These are phyloP conservation scores for Paramormyrops hopkinsi DNA, from an alignment of 2,797 vertebrate species.

Conservation along the genomic window DNA sequence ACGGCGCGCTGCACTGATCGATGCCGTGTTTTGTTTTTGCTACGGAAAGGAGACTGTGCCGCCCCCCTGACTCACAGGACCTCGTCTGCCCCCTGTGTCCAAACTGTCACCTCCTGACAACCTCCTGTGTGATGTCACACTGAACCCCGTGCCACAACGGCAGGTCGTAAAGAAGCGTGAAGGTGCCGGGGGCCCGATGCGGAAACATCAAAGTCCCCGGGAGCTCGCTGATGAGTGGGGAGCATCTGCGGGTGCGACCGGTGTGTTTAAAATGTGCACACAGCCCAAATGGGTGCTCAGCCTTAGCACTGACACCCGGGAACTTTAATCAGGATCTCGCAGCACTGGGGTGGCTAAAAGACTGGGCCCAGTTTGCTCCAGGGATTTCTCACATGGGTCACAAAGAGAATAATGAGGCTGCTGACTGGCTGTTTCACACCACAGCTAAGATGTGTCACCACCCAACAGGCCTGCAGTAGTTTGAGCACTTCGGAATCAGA, in stretches of 20 bases:
- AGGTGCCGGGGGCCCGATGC: neutral
- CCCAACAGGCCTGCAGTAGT: neutral
- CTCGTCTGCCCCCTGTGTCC: neutral
- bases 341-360: neutral
- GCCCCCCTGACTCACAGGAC: neutral
- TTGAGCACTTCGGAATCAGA: neutral
- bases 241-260: neutral
- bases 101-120: neutral
- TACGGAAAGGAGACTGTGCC: neutral
- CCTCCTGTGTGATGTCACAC: neutral
- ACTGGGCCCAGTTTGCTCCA: neutral
- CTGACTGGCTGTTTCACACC: neutral
- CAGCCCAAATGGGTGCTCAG: neutral
- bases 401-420: no score
- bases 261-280: neutral
- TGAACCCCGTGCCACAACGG: neutral
- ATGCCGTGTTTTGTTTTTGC: neutral
- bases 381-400: neutral
- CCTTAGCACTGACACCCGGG: neutral
- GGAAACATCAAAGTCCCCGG: neutral
- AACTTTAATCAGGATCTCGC: neutral
- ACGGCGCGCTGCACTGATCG: neutral
- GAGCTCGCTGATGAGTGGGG: neutral
- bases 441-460: neutral
- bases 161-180: neutral